These are phyloP conservation scores for Platycnemis pennipes DNA, from an alignment of 2,888 invertebrate genomes.

Conservation along the genomic window DNA sequence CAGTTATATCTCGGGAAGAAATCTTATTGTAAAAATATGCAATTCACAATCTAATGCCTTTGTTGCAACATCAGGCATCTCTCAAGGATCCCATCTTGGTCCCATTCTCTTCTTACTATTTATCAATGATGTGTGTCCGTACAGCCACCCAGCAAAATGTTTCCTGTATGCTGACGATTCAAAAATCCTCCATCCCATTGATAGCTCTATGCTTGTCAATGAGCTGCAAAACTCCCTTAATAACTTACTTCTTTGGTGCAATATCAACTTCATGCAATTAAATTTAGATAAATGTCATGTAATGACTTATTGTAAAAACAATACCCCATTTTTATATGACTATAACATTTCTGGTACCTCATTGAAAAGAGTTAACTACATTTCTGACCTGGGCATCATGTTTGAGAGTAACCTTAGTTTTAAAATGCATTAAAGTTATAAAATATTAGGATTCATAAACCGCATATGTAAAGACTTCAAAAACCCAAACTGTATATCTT, in stretches of 20 bases:
- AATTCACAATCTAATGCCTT: background rate
- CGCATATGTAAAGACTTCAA: no score
- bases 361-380: no score
- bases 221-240: background rate
- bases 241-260: background rate
- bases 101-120: background rate
- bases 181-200: background rate
- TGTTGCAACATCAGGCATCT: background rate
- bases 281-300: no score
- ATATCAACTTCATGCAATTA: no score
- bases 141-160: background rate
- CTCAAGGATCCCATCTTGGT: background rate
- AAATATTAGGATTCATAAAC: no score
- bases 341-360: no score
- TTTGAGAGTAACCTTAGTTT: no score
- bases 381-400: no score
- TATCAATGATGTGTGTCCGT: background rate
- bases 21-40: slow-evolving; percentile 6
- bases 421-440: no score
- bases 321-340: no score
- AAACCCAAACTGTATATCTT: no score
- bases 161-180: background rate
- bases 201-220: background rate
- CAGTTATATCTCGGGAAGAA: background rate
- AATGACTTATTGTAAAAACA: no score